Conservation (phyloP, 2,797 vertebrate species). For the Pantherophis alleghaniensis region DNA sequence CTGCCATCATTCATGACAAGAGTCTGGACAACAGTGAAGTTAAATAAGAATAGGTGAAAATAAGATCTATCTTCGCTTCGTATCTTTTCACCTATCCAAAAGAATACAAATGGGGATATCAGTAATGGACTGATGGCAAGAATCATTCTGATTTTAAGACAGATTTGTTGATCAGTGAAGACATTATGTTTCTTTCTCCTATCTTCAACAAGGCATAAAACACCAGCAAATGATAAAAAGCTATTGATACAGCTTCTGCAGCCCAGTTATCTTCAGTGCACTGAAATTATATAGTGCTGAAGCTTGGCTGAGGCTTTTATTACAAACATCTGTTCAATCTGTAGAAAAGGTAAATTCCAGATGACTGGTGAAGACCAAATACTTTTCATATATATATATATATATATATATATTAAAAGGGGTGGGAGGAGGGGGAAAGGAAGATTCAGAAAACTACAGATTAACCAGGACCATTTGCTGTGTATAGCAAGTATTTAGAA, state of each 20-base stretch:
- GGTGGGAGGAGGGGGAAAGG: not conserved
- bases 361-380: not conserved
- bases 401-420: too few relatives aligned
- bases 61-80: not conserved
- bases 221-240: not conserved
- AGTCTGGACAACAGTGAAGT: not conserved
- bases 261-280: not conserved
- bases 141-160: not conserved
- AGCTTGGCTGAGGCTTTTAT: not conserved
- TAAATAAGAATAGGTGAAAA: not conserved
- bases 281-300: not conserved
- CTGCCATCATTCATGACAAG: not conserved
- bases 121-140: not conserved
- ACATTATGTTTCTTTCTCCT: not conserved
- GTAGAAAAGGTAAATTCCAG: not conserved
- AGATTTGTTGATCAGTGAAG: not conserved
- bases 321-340: not conserved
- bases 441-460: not conserved
- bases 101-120: not conserved
- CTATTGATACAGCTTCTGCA: not conserved
- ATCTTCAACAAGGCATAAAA: not conserved
- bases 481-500: not conserved
- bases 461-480: not conserved
- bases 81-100: not conserved
- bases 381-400: not conserved